Evolutionary conservation across 2,797 vertebrate species (phyloP).

Genomic region (Cryptoprocta ferox): DNA sequence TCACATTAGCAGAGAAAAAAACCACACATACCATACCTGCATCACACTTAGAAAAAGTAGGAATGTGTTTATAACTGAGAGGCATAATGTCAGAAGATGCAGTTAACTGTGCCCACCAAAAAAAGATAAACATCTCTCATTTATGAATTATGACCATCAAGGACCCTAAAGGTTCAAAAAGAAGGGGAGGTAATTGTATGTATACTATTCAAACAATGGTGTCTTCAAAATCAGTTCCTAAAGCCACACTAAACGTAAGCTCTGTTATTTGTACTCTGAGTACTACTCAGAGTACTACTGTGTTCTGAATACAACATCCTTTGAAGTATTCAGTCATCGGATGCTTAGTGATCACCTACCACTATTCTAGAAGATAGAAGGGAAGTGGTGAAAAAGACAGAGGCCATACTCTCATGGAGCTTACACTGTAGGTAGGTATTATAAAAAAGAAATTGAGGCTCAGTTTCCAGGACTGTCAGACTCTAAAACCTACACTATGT

Average conservation of each 20-base stretch:
- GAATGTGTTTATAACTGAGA: not conserved
- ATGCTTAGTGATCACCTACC: not conserved
- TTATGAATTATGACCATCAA: conserved; percentile 11
- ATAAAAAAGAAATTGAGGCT: not conserved
- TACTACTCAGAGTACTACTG: not conserved
- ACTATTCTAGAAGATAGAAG: not conserved
- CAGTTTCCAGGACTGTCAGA: not conserved
- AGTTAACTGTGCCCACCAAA: not conserved
- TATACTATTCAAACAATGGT: not conserved
- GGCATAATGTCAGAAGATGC: not conserved
- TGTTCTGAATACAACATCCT: not conserved
- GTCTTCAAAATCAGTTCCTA: not conserved
- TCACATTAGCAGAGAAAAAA: not conserved
- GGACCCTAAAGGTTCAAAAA: conserved; percentile 21
- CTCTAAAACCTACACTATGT: not conserved
- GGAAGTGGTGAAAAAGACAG: not conserved
- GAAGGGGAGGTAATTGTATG: not conserved
- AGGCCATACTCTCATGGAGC: not conserved
- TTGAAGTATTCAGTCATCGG: not conserved
- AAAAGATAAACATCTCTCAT: not conserved
- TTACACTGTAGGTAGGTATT: not conserved
- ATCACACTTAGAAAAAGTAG: not conserved
- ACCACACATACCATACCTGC: not conserved
- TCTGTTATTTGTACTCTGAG: not conserved
- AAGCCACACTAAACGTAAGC: not conserved